phyloP scores from a whole-genome alignment of 37 sponge, comb jelly and placozoan species.

The Halichondria panicea region DNA sequence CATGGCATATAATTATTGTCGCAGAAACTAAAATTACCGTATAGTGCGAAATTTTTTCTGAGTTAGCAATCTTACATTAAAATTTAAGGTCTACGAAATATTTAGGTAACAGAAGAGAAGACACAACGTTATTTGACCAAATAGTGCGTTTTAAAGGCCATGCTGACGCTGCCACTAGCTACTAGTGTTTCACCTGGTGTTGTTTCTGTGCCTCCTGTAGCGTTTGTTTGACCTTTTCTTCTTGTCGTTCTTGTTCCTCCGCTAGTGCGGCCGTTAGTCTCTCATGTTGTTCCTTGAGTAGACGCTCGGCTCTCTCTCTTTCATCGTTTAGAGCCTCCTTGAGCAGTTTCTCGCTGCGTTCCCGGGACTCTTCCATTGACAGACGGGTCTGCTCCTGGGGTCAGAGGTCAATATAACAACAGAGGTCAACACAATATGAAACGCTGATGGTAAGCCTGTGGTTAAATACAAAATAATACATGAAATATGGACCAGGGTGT shows the following conservation, averaged over 20 bases:
- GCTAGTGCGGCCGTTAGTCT: slow-evolving; percentile 50
- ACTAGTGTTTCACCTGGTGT: slow-evolving; percentile 27
- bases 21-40: no score
- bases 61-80: no score
- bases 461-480: no score
- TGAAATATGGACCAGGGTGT: neutral
- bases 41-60: no score
- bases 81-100: no score
- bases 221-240: slow-evolving; percentile 38
- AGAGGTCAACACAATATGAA: neutral
- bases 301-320: slow-evolving; percentile 55
- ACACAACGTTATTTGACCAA: no score
- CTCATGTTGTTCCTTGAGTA: slow-evolving; percentile 60
- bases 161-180: no score
- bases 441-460: neutral
- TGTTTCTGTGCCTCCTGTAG: slow-evolving; percentile 35
- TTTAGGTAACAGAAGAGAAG: no score
- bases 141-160: no score
- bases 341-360: slow-evolving; percentile 53
- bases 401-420: neutral
- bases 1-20: no score
- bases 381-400: slow-evolving; percentile 54
- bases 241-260: slow-evolving; percentile 46
- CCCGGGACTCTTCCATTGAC: slow-evolving; percentile 59
- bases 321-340: slow-evolving; percentile 57